phyloP scores from a whole-genome alignment of 2,113 vertebrate species.

The Rhagologus leucostigma region DNA sequence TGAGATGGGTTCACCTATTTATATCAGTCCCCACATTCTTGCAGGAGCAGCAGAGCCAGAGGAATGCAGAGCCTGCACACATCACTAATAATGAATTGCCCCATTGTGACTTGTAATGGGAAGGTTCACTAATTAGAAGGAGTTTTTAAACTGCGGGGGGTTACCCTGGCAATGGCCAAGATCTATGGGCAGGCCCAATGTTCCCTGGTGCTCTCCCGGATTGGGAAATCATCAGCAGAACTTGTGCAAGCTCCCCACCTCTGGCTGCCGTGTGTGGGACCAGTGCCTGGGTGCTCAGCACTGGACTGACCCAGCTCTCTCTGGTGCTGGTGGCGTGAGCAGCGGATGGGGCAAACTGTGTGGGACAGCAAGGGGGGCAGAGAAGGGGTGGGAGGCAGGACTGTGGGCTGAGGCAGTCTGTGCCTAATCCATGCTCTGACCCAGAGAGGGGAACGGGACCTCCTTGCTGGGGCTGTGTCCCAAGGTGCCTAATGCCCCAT shows the following conservation, averaged over 20 bases:
- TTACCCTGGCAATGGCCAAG: not conserved
- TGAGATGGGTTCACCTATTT: not conserved
- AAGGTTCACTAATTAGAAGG: not conserved
- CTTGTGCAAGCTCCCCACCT: not conserved
- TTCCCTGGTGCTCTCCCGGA: not conserved
- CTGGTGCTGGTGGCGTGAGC: not conserved
- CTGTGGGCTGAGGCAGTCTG: too few relatives aligned
- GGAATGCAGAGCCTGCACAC: not conserved
- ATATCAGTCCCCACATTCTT: not conserved
- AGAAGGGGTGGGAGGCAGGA: not conserved
- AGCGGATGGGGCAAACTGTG: not conserved
- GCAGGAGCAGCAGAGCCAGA: not conserved
- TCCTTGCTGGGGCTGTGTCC: not conserved
- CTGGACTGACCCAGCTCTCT: not conserved
- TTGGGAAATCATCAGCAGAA: not conserved
- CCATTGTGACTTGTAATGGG: not conserved
- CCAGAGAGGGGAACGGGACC: not conserved
- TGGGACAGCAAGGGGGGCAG: not conserved
- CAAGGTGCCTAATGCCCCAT: rapidly evolving
- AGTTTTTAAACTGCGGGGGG: not conserved
- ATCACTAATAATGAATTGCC: not conserved
- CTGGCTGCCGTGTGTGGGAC: not conserved
- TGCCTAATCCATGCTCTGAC: not conserved
- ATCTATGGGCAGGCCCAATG: not conserved
- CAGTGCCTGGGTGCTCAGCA: not conserved